Evolutionary conservation across 2,888 invertebrate genomes (phyloP).

Genomic region (Falcaria lacertinaria): DNA sequence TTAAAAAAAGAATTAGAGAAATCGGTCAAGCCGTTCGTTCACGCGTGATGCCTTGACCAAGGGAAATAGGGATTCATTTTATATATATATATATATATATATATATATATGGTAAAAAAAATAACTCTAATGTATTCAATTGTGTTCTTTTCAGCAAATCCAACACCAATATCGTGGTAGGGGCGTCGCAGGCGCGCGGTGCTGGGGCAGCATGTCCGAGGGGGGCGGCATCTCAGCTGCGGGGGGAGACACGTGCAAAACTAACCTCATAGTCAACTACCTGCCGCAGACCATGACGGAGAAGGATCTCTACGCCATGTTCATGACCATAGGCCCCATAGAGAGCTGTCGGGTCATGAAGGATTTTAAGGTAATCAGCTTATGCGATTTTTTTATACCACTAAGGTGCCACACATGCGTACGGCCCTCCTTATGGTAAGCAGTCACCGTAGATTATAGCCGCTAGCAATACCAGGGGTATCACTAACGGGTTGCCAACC

Average conservation of each 20-base stretch:
- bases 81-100: too few relatives aligned
- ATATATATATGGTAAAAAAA: too few relatives aligned
- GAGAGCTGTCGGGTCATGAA: constrained; percentile 95
- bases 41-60: too few relatives aligned
- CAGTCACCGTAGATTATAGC: too few relatives aligned
- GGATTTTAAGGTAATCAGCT: constrained; percentile 85
- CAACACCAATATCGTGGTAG: constrained; percentile 69
- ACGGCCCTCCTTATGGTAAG: not conserved
- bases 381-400: too few relatives aligned
- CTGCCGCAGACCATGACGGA: constrained; percentile 96
- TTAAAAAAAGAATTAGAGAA: too few relatives aligned
- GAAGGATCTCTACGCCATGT: constrained; percentile 93
- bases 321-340: constrained; percentile 92
- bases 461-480: too few relatives aligned
- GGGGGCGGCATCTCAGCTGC: constrained; percentile 66
- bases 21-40: too few relatives aligned
- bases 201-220: constrained; percentile 74
- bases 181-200: constrained; percentile 46
- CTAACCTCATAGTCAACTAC: constrained; percentile 97
- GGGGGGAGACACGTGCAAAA: constrained; percentile 74
- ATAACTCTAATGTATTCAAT: too few relatives aligned
- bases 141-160: constrained; percentile 59
- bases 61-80: too few relatives aligned
- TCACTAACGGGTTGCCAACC: too few relatives aligned
- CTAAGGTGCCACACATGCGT: not conserved